Conservation (phyloP, 2,113 vertebrate species). For the Riparia riparia region DNA sequence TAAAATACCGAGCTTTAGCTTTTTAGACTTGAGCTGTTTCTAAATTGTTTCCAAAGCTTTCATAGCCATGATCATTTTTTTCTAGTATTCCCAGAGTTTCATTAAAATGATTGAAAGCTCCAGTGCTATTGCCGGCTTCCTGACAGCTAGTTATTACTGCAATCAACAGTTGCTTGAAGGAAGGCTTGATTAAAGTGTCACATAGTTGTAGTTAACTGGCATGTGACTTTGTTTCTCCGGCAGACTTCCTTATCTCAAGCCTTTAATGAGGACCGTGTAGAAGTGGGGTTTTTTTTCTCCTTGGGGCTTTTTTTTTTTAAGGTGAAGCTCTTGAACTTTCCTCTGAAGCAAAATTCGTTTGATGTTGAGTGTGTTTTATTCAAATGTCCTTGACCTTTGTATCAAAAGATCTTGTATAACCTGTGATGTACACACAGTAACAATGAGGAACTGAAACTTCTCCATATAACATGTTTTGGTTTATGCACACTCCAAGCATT, state of each 20-base stretch:
- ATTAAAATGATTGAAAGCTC: neutral
- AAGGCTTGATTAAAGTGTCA: neutral
- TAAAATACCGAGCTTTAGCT: neutral
- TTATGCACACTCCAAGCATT: neutral
- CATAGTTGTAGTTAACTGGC: neutral
- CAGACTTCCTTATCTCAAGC: neutral
- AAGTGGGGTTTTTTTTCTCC: neutral
- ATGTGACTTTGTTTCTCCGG: conserved; percentile 24
- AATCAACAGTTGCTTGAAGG: neutral
- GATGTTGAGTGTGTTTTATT: neutral
- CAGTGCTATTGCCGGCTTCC: neutral
- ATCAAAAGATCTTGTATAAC: neutral
- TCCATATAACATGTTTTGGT: neutral
- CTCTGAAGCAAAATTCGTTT: neutral
- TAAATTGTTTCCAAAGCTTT: neutral
- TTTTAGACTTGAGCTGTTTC: neutral
- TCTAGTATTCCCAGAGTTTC: neutral
- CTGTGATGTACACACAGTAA: neutral
- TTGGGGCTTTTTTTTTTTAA: neutral
- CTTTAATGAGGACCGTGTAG: neutral
- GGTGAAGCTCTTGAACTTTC: neutral
- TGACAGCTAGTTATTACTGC: neutral
- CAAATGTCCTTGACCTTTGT: neutral
- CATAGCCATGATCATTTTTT: neutral
- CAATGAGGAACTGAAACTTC: neutral